phyloP scores from a whole-genome alignment of 1,140 invertebrate genomes.

The Chymomyza costata region DNA sequence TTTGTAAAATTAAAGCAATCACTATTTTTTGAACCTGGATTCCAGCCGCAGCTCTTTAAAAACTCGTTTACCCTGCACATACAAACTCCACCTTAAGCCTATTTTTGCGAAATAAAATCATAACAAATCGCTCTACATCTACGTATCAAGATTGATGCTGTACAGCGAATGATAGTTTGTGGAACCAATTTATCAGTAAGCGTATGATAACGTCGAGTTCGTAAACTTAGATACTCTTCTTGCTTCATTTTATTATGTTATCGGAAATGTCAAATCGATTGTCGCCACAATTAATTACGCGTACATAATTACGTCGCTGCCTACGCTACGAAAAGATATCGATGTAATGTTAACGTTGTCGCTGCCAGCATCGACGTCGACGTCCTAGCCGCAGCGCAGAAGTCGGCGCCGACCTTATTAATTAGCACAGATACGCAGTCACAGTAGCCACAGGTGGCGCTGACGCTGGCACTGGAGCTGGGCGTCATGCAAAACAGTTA shows the following conservation, averaged over 20 bases:
- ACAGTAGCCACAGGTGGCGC: constrained; percentile 70
- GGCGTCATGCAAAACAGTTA: constrained; percentile 57
- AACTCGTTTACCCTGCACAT: too few relatives aligned
- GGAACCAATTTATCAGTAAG: too few relatives aligned
- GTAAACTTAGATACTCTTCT: neutral
- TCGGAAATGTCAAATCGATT: constrained; percentile 74
- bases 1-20: too few relatives aligned
- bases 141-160: too few relatives aligned
- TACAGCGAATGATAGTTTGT: too few relatives aligned
- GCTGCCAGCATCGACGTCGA: constrained; percentile 8
- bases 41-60: too few relatives aligned
- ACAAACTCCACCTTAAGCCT: too few relatives aligned
- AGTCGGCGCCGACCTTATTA: constrained; percentile 52
- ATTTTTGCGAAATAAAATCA: too few relatives aligned
- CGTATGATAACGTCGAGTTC: too few relatives aligned
- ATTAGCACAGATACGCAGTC: constrained; percentile 64
- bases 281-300: constrained; percentile 73
- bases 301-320: constrained; percentile 66
- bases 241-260: constrained; percentile 30
- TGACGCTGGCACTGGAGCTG: too few relatives aligned
- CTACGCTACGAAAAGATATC: constrained; percentile 31
- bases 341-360: constrained; percentile 27
- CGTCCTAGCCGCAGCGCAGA: constrained; percentile 4
- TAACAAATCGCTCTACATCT: too few relatives aligned
- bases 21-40: too few relatives aligned